A percentile compares a stretch with the other conserved stretches of the same genome.
These are phyloP conservation scores for Pseudomyrmex cubaensis DNA, from an alignment of 1,140 invertebrate genomes.

Conservation along the genomic window DNA sequence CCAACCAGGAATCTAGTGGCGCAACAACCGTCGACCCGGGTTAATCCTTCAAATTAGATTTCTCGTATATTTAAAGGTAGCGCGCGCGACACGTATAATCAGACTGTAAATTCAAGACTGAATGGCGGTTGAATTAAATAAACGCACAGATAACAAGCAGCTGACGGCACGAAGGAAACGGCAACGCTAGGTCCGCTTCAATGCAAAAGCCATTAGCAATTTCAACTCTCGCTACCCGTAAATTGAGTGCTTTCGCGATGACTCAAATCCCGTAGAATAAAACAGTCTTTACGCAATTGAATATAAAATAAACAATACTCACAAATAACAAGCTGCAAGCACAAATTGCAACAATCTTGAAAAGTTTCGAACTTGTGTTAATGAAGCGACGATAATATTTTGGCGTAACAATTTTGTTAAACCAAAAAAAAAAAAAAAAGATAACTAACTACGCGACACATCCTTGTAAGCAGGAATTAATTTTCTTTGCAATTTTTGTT, in stretches of 20 bases:
- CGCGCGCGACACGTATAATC: background rate
- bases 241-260: conserved; percentile 15
- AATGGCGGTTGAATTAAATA: conserved; percentile 27
- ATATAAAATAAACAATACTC: conserved; percentile 31
- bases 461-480: no score
- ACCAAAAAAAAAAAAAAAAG: no score
- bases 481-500: no score
- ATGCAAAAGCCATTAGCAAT: background rate
- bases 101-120: background rate
- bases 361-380: conserved; percentile 29
- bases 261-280: background rate
- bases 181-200: background rate
- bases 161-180: background rate
- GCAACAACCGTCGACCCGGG: conserved; percentile 15
- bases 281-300: background rate
- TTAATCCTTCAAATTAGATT: conserved; percentile 77
- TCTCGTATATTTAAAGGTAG: conserved; percentile 21
- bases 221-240: conserved; percentile 21
- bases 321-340: conserved; percentile 19
- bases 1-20: conserved; percentile 32
- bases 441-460: no score
- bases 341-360: conserved; percentile 17
- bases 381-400: background rate
- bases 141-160: background rate
- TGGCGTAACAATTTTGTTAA: no score